Evolutionary conservation across 2,113 vertebrate species (phyloP), one percentile per base, ranked within the genome.

Genomic region (Varanus komodoensis): DNA sequence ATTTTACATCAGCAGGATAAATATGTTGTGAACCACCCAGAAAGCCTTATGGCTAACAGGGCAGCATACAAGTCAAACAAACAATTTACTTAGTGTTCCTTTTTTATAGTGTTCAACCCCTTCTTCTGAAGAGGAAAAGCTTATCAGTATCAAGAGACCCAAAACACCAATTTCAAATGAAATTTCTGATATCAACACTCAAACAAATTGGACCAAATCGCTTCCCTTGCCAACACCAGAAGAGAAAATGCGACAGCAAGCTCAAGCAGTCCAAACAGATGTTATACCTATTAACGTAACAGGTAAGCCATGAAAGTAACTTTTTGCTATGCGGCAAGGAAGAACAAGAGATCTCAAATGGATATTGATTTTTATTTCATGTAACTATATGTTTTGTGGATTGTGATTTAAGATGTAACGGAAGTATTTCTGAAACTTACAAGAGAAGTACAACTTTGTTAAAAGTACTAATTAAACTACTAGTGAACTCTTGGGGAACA

Each of bases 251-350:
- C 97, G 99, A 81, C 98, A 97, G 88, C 98, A 98, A 61, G 99
- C 99, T 1, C 97, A 98, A 91, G 97, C 98, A 0, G 97, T 99
- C 95, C 98, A 98, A 86, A 98, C 98, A 11, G 98, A 98, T 91
- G 98, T 99, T 87, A 96, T 99, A 87, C 97, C 99, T 74, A 99
- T 99, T 96, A 99, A 99, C 92, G 97, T 99, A 95, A 98, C 99
- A 92, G 99, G 99, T 99, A 98, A 32, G 94, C 95, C 94, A 92
- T 92, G 90, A 44, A 90, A 44, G 38, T 44, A 44, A 48, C 95
- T 92, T 90, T 88, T 27, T 90, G 50, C 52, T 90, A 19, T 15
- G 80, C 87, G 15, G 2, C 25, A 87, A 32, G 86, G 50, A 69
- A 87, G 48, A 82, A 71, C 88, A 57, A 85, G n/a, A 4, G 64